phyloP scores from a whole-genome alignment of 2,113 vertebrate genomes.

The Callaeas wilsoni region DNA sequence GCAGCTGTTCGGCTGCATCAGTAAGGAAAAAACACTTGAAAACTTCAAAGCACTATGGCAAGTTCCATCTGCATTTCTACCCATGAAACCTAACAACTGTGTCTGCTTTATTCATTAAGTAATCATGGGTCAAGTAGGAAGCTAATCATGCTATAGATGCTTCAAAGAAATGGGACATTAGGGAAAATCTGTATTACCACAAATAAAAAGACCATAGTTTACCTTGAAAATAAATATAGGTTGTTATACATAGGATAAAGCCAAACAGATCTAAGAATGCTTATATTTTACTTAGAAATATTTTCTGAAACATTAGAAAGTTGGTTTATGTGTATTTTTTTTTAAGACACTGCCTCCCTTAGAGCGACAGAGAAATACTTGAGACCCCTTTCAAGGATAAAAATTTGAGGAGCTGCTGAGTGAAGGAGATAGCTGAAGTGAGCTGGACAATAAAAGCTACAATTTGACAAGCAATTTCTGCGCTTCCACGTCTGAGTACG shows the following conservation, averaged over 20 bases:
- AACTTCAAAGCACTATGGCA: not conserved
- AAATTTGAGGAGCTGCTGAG: not conserved
- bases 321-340: not conserved
- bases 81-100: not conserved
- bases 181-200: not conserved
- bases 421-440: not conserved
- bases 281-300: not conserved
- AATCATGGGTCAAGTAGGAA: not conserved
- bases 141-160: not conserved
- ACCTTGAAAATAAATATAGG: not conserved
- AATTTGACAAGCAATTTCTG: not conserved
- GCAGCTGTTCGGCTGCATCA: not conserved
- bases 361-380: not conserved
- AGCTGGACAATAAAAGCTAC: not conserved
- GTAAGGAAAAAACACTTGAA: conserved; percentile 8
- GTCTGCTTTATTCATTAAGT: conserved; percentile 14
- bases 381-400: not conserved
- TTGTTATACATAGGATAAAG: not conserved
- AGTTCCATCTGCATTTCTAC: not conserved
- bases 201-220: not conserved
- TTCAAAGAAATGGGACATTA: not conserved
- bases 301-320: not conserved
- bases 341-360: not conserved
- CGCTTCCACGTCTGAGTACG: not conserved
- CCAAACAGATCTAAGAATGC: not conserved